Evolutionary conservation across 1,140 invertebrate genomes (phyloP), one percentile per base, ranked within the genome.

Genomic region (Odontomachus brunneus): DNA sequence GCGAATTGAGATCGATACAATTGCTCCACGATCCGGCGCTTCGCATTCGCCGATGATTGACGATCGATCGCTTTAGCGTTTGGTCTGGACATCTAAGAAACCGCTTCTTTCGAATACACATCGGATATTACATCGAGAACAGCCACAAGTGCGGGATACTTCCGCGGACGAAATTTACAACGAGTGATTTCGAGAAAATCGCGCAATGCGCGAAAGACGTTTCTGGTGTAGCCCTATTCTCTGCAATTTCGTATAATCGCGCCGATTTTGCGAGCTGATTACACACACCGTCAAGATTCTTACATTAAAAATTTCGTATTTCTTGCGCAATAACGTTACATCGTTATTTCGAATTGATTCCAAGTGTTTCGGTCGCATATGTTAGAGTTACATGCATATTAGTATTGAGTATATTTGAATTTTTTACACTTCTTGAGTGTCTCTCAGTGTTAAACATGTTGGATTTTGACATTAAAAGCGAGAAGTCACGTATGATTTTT

Each of bases 1-100:
- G 75, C 75, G 75, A 69, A 59, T 71, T 69, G 65, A 80, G 57
- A 57, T 7, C 33, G 62, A 76, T 66, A n/a, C 48, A 33, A 9
- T 26, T 55, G 7, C 51, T 22, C 33, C 33, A 15, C 22, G 69
- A 29, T 71, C 22, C 38, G 75, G n/a, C 65, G 65, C 17, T 24
- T 48, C 33, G 11, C 14, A 5, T 48, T 24, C 26, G 19, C 48
- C 72, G 71, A 60, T 44, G 60, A 67, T 78, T 63, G 75, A 78
- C 63, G 75, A 57, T 59, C 65, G 33, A 80, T 69, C 65, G 57
- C 57, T 66, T n/a, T 19, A n/a, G 33, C 5, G 5, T 44, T 44
- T 7, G 22, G 33, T 7, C 72, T 44, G 9, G 33, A 1, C 26
- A 29, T 55, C 55, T 57, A 44, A 44, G 38, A 44, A 44, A 44